Evolutionary conservation across 2,113 vertebrate species (phyloP).

Genomic region (Pachyramphus minor): DNA sequence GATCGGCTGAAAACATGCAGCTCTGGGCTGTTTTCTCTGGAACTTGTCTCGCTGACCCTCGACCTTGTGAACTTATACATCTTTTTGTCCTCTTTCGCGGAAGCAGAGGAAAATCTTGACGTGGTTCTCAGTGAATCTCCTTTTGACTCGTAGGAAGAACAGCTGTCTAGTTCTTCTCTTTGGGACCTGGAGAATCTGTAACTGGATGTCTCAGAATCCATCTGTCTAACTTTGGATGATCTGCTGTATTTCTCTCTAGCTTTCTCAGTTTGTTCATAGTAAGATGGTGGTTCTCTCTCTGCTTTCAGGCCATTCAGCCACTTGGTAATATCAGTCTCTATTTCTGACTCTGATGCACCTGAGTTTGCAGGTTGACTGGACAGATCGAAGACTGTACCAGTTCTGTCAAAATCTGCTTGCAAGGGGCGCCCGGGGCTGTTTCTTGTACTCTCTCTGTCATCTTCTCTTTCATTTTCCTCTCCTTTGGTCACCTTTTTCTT

Average conservation of each 20-base stretch:
- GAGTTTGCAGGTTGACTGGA: slow-evolving; percentile 55
- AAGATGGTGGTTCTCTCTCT: slow-evolving; percentile 70
- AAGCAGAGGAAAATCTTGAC: slow-evolving; percentile 73
- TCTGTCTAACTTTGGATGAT: slow-evolving; percentile 63
- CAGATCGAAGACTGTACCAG: slow-evolving; percentile 38
- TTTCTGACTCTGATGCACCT: slow-evolving; percentile 47
- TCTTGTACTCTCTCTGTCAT: slow-evolving; percentile 38
- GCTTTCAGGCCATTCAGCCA: slow-evolving; percentile 85
- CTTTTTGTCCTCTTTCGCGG: slow-evolving; percentile 61
- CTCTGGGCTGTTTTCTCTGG: slow-evolving; percentile 71
- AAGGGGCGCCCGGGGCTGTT: slow-evolving; percentile 14
- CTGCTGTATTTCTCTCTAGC: slow-evolving; percentile 68
- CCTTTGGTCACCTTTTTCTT: slow-evolving; percentile 89
- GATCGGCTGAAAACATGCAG: slow-evolving; percentile 48
- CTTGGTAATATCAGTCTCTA: slow-evolving; percentile 72
- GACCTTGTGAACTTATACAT: slow-evolving; percentile 66
- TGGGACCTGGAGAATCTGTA: slow-evolving; percentile 76
- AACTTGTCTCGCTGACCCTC: slow-evolving; percentile 53
- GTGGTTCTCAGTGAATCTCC: slow-evolving; percentile 61
- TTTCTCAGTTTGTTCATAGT: slow-evolving; percentile 55
- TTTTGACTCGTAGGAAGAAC: slow-evolving; percentile 53
- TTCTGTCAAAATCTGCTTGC: slow-evolving; percentile 47
- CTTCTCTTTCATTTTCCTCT: slow-evolving; percentile 62
- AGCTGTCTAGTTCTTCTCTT: slow-evolving; percentile 63
- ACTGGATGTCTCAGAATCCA: slow-evolving; percentile 73